phyloP scores from a whole-genome alignment of 2,113 vertebrate species.

The Halichoeres trimaculatus region DNA sequence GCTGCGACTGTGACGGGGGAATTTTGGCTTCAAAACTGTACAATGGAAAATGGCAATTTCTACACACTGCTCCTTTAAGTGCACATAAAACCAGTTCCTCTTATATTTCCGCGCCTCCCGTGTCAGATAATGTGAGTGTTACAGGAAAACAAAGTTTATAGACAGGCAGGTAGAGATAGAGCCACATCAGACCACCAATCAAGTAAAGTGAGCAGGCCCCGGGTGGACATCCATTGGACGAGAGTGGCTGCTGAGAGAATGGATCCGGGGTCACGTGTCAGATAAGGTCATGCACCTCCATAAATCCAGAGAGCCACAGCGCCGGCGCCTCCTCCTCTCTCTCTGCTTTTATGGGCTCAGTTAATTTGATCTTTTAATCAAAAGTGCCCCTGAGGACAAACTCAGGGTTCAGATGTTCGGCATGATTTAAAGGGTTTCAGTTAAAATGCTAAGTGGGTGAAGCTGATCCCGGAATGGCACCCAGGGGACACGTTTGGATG shows the following conservation, averaged over 20 bases:
- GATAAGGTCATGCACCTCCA: constrained; percentile 60
- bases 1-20: too few relatives aligned
- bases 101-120: constrained; percentile 9
- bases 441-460: constrained; percentile 66
- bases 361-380: constrained; percentile 81
- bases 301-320: constrained; percentile 68
- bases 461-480: constrained; percentile 58
- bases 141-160: constrained; percentile 21
- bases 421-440: constrained; percentile 69
- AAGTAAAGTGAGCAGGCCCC: constrained; percentile 34
- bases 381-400: constrained; percentile 70
- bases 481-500: constrained; percentile 67
- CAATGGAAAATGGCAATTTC: too few relatives aligned
- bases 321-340: constrained; percentile 5
- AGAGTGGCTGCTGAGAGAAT: constrained; percentile 53
- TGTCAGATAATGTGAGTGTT: constrained; percentile 7
- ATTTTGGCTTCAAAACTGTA: too few relatives aligned
- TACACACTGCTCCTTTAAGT: too few relatives aligned
- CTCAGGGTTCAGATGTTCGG: constrained; percentile 73
- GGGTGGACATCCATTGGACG: constrained; percentile 56
- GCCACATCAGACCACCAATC: constrained; percentile 16
- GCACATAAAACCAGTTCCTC: not conserved
- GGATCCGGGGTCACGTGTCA: constrained; percentile 64
- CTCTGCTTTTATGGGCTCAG: constrained; percentile 71
- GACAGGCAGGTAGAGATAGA: constrained; percentile 23